Percentiles rank a stretch among this genome's conserved stretches.
Conservation (phyloP, 2,797 vertebrate genomes). For the Melanotaenia nigrans region DNA sequence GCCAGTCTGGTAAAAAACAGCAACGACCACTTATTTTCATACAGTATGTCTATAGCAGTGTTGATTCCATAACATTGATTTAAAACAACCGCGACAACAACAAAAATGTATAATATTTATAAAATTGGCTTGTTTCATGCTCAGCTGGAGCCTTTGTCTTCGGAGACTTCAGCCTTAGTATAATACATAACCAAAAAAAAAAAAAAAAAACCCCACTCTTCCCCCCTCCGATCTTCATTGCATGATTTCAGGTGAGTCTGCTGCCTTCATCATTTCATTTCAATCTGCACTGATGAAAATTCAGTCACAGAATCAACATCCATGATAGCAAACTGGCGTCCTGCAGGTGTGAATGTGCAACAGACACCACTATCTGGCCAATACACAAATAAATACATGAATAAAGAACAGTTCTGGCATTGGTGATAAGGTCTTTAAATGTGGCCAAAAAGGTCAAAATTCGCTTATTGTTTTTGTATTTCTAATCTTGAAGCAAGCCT, state of each 20-base stretch:
- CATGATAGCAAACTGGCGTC: not conserved
- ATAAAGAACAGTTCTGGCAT: not conserved
- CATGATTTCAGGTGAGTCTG: slow-evolving; percentile 1
- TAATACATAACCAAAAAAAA: slow-evolving; percentile 67
- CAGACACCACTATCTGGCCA: no score
- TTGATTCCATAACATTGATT: slow-evolving; percentile 69
- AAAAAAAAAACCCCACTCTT: slow-evolving; percentile 44
- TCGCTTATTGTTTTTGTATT: no score
- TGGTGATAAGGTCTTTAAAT: not conserved
- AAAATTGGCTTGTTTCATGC: slow-evolving; percentile 80
- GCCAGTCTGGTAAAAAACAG: slow-evolving; percentile 59
- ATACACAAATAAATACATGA: no score
- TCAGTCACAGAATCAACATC: not conserved
- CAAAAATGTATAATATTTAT: slow-evolving; percentile 77
- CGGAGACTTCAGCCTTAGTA: slow-evolving; percentile 48
- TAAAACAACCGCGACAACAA: slow-evolving; percentile 73
- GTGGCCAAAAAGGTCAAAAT: not conserved
- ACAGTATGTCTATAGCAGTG: slow-evolving; percentile 72
- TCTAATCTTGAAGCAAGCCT: no score
- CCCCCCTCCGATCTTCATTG: slow-evolving; percentile 1
- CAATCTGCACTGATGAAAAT: not conserved
- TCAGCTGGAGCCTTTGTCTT: slow-evolving; percentile 51
- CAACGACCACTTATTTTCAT: slow-evolving; percentile 74
- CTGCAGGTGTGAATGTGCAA: no score
- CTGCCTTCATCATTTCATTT: not conserved